These are phyloP conservation scores for Aurelia sp. DNA, from an alignment of 30 jellyfish, hydroid and myxozoan species.

Conservation along the genomic window DNA sequence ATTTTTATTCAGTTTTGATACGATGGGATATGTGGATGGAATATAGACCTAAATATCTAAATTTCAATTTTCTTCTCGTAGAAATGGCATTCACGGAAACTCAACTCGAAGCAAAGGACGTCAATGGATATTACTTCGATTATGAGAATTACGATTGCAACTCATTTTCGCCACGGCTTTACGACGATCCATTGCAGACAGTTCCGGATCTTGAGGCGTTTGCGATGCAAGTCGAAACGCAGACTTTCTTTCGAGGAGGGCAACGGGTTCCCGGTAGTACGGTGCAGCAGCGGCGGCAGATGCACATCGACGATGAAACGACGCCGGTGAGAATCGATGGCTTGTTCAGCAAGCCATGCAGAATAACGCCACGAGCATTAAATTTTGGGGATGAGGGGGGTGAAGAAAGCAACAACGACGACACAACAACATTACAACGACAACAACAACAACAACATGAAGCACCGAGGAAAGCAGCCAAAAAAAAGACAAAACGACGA, in stretches of 20 bases:
- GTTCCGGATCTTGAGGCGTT: conserved; percentile 63
- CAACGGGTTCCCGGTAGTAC: conserved; percentile 49
- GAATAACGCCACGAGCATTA: conserved; percentile 53
- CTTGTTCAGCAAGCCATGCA: conserved; percentile 25
- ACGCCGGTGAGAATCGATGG: conserved; percentile 55
- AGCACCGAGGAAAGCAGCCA: too few relatives aligned
- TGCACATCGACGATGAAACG: conserved; percentile 20
- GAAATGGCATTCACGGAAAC: conserved; percentile 15
- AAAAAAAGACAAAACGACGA: conserved; percentile 43
- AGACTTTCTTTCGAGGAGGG: background rate
- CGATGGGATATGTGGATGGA: too few relatives aligned
- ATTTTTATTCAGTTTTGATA: too few relatives aligned
- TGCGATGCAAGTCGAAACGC: background rate
- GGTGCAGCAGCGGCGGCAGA: background rate
- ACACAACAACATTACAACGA: too few relatives aligned
- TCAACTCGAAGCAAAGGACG: background rate
- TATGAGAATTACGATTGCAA: conserved; percentile 24
- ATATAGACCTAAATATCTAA: too few relatives aligned
- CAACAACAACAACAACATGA: too few relatives aligned
- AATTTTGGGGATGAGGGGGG: conserved; percentile 32
- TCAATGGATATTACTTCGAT: background rate
- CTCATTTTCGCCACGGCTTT: conserved; percentile 10
- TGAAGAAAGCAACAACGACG: too few relatives aligned
- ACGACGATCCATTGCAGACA: conserved; percentile 62
- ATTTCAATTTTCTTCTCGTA: background rate